Base-by-base conservation (phyloP, 2,888 invertebrate genomes). In the Corbicula japonica region DNA sequence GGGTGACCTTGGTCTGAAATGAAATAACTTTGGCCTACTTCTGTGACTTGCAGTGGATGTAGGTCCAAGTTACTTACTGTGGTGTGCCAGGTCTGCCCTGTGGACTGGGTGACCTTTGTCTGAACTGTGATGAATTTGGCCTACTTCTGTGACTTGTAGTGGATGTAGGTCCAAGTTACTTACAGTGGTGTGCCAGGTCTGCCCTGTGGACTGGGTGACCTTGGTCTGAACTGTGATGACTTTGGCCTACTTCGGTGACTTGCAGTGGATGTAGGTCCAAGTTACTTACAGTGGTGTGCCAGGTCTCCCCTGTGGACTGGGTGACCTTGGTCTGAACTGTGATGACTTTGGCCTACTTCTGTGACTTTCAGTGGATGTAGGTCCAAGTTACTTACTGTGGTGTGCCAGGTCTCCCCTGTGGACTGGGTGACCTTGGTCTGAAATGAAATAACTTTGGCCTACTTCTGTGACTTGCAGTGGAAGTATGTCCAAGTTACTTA, bases 371-470 rank as follows among this genome's bases (percentile, higher is more conserved):
- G 87, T 87, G 15, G 89, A 86, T 12, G 82, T 72, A 28, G 88
- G 87, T 10, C 84, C n/a, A n/a, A n/a, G n/a, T n/a, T 1, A 54
- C 85, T 80, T 76, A 87, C 87, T 71, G 63, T 8, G 88, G 86
- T 26, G 87, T 83, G 52, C 85, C 80, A 1, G 87, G 71, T 41
- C 88, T 76, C 38, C 65, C 76, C 52, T 77, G 76, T 18, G 80
- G 80, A 68, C 78, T 80, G 15, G 77, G 74, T 18, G 71, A 72
- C 41, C 77, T 28, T n/a, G n/a, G n/a, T n/a, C n/a, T n/a, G n/a
- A n/a, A n/a, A n/a, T n/a, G n/a, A n/a, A n/a, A n/a, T n/a, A n/a
- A n/a, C n/a, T n/a, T n/a, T n/a, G n/a, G n/a, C n/a, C n/a, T n/a
- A n/a, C n/a, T n/a, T n/a, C n/a, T n/a, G n/a, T n/a, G n/a, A n/a